Evolutionary conservation across 2,113 vertebrate species (phyloP), one percentile per base, ranked within the genome.

Genomic region (Ochotona curzoniae): DNA sequence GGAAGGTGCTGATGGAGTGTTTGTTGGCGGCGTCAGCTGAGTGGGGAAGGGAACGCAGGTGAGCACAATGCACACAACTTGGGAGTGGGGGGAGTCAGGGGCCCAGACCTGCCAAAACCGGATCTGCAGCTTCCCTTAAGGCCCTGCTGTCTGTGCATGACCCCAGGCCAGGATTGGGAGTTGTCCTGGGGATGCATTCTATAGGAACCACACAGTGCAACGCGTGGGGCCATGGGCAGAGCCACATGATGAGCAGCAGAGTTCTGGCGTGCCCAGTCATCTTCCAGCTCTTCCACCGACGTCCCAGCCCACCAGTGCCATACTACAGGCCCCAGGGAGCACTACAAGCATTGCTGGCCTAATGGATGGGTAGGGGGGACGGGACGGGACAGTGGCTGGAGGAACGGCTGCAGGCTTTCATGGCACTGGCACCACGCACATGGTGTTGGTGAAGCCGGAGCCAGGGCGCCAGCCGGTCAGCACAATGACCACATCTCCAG

Each of bases 391-490:
- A 66, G 89, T 95, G 87, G 61, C 87, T 83, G 70, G 38, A 91
- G 61, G 35, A 92, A 23, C 88, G 80, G 63, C 17, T 80, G 38
- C 28, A 12, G 63, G 47, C 12, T 25, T 88, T 99, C 97, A 99
- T 51, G 99, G 99, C 69, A 99, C 99, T 1, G 99, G 98, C 96
- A 99, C 99, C 60, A 99, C 98, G 35, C 99, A 99, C 99, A 99
- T 99, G 96, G 99, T 99, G 98, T 99, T 99, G 98, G 99, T 99
- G 98, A 99, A 99, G 84, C 99, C 99, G 0, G 99, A 98, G 61
- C 99, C 99, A 0, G 99, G 99, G 93, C 99, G 99, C 99, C 99
- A 99, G 79, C 99, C 99, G 0, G 99, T 99, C 90, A 99, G 98
- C 12, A 99, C 99, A 0, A 99, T 98, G 87, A 99, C 98, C 73